These are phyloP conservation scores for Gallinago paraguaiae DNA, from an alignment of 2,113 vertebrate genomes.

Conservation along the genomic window DNA sequence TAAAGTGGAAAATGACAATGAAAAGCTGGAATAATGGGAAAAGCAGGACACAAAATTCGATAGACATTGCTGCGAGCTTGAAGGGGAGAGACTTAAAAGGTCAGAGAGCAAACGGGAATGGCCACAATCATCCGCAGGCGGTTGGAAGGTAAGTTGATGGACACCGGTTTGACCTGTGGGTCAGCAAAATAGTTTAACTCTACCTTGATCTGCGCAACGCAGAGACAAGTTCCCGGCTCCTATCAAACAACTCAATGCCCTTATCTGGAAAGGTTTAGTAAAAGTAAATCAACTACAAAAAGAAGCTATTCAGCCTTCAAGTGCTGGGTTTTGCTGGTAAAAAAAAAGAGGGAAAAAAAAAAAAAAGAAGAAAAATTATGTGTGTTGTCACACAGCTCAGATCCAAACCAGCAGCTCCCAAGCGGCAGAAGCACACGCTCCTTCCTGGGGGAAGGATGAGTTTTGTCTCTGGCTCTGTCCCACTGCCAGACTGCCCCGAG, in stretches of 20 bases:
- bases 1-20: slow-evolving; percentile 44
- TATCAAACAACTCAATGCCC: slow-evolving; percentile 59
- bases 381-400: background rate
- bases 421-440: fast-evolving
- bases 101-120: slow-evolving; percentile 54
- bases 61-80: slow-evolving; percentile 36
- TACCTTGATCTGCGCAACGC: slow-evolving; percentile 71
- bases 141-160: slow-evolving; percentile 63
- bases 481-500: fast-evolving
- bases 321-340: slow-evolving; percentile 1
- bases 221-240: slow-evolving; percentile 47
- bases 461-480: background rate
- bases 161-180: slow-evolving; percentile 72
- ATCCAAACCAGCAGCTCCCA: background rate
- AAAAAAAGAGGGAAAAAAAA: slow-evolving; percentile 10
- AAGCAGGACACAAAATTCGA: background rate
- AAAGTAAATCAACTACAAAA: slow-evolving; percentile 60
- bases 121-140: slow-evolving; percentile 32
- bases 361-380: background rate
- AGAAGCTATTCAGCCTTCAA: slow-evolving; percentile 44
- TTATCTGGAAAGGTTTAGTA: slow-evolving; percentile 60
- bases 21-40: background rate
- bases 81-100: slow-evolving; percentile 50
- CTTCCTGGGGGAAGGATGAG: background rate
- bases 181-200: slow-evolving; percentile 74